Conservation (phyloP, 2,113 vertebrate species). For the Excalfactoria chinensis region DNA sequence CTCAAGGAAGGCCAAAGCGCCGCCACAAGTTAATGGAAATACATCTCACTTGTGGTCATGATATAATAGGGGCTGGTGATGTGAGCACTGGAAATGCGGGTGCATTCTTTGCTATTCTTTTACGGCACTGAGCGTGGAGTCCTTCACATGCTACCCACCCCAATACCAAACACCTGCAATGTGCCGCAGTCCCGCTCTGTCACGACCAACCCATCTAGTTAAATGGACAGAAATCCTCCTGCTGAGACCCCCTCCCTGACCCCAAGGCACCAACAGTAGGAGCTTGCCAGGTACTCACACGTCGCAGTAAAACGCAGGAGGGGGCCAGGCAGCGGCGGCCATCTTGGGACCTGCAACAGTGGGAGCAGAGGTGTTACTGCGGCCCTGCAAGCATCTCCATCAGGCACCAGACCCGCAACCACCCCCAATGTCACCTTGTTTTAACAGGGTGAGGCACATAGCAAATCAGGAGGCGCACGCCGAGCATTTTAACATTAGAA, state of each 20-base stretch:
- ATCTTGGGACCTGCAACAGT: conserved; percentile 24
- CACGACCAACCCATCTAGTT: not conserved
- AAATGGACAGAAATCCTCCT: not conserved
- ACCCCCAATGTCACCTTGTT: not conserved
- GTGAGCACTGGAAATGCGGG: not conserved
- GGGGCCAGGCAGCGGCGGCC: conserved; percentile 1
- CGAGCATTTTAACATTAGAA: not conserved
- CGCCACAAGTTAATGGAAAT: not conserved
- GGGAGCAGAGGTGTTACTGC: not conserved
- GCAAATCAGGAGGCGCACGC: not conserved
- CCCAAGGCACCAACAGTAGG: not conserved
- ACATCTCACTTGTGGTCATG: not conserved
- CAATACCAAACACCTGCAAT: conserved; percentile 55
- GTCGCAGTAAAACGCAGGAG: not conserved
- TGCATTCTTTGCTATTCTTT: not conserved
- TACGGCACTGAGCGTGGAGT: not conserved
- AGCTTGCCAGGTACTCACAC: conserved; percentile 35
- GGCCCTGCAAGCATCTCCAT: not conserved
- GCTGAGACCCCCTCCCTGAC: not conserved
- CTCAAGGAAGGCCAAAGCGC: not conserved
- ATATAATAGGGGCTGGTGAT: not conserved
- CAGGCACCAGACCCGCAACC: not conserved
- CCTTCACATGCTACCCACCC: conserved; percentile 15
- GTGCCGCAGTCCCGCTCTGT: not conserved
- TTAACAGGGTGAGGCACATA: fast-evolving